Conservation (phyloP, 2,113 vertebrate species). For the Elanoides forficatus region DNA sequence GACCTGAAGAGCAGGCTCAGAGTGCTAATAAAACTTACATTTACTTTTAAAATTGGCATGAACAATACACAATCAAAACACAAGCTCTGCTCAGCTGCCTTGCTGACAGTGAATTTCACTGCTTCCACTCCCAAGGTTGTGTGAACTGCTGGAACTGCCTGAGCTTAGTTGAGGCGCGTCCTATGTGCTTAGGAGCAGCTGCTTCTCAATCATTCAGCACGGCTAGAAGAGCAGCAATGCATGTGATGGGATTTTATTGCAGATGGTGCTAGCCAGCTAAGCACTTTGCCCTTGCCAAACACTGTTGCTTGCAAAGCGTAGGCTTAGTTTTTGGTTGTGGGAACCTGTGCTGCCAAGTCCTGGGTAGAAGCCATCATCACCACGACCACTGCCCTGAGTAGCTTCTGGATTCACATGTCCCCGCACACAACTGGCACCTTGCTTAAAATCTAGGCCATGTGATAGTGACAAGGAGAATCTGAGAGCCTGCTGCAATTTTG, state of each 20-base stretch:
- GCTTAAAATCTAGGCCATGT: too few relatives aligned
- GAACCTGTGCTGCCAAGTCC: neutral
- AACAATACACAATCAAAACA: rapidly evolving
- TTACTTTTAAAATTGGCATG: neutral
- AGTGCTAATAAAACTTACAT: neutral
- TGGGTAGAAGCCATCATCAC: rapidly evolving
- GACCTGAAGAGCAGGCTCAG: neutral
- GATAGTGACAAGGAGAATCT: neutral
- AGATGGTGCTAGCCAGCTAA: too few relatives aligned
- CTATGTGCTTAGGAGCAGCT: too few relatives aligned
- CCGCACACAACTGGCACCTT: neutral
- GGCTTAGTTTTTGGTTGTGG: neutral
- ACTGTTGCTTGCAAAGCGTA: rapidly evolving
- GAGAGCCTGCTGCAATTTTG: neutral
- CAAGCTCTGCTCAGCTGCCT: neutral
- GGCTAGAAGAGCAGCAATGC: neutral
- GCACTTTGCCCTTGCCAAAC: neutral
- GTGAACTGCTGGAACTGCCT: too few relatives aligned
- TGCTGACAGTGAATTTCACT: neutral
- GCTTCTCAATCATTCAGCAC: neutral
- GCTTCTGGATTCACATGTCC: neutral
- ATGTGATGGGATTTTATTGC: too few relatives aligned
- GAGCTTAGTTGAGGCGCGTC: neutral
- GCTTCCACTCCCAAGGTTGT: too few relatives aligned
- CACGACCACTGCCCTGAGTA: neutral